Evolutionary conservation across 2,113 vertebrate species (phyloP), one percentile per base, ranked within the genome.

Genomic region (Xiphorhynchus elegans): DNA sequence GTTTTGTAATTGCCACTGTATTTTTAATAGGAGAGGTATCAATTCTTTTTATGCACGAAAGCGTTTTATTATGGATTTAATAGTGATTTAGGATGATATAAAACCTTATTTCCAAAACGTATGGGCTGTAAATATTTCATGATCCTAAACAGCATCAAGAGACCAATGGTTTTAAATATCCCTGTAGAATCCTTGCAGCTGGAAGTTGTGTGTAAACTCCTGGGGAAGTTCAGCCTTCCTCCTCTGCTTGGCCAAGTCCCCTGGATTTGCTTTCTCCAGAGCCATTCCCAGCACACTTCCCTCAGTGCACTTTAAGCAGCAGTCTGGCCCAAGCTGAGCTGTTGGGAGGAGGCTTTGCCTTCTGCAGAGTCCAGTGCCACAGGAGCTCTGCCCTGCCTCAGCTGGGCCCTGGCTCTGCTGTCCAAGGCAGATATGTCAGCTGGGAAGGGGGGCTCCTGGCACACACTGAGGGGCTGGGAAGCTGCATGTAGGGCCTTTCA

Each of bases 81-180:
- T 66, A 37, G 26, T 83, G 52, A 18, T 67, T 84, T 84, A 67
- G 44, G 28, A 44, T 88, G 20, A 63, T 77, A 53, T 33, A 62
- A 85, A 89, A 50, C 6, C 33, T 58, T 79, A 49, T 70, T 94
- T 96, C 8, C 56, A 84, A 81, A 89, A 78, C 42, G 17, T n/a
- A 25, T 28, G 33, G 72, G 13, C 64, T 7, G 1, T 90, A 88
- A 94, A 92, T 88, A 93, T 67, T 89, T 94, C n/a, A 62, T 53
- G 56, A 42, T 84, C 13, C 13, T 80, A 85, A 93, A n/a, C 14
- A 82, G 8, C 55, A 86, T 90, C 52, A 64, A 52, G 76, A 87
- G 85, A 77, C 56, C 44, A 75, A 44, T 40, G 44, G 19, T 67
- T 91, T 90, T 72, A 90, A 70, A 47, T 56, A 67, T 60, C 44